Evolutionary conservation across 2,113 vertebrate genomes (phyloP).

Genomic region (Melanostigma gelatinosum): DNA sequence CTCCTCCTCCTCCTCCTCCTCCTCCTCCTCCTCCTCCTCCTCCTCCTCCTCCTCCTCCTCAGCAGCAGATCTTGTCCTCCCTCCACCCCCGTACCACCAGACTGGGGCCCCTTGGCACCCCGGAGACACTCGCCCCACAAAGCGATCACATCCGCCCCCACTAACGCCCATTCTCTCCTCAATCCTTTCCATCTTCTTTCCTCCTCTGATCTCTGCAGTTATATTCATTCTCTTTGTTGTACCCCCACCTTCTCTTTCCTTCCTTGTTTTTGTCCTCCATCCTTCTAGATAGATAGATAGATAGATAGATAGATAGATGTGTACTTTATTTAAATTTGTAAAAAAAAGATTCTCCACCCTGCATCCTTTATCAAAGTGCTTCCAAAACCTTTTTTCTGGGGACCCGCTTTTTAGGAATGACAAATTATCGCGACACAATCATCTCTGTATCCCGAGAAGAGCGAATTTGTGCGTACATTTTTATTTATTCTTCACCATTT

Average conservation of each 20-base stretch:
- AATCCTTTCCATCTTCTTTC: slow-evolving; percentile 29
- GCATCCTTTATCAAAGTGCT: not conserved
- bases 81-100: slow-evolving; percentile 46
- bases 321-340: no score
- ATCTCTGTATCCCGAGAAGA: no score
- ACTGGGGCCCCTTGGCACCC: slow-evolving; percentile 54
- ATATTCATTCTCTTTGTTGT: slow-evolving; percentile 33
- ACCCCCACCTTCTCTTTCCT: not conserved
- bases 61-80: slow-evolving; percentile 42
- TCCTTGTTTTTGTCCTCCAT: not conserved
- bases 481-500: no score
- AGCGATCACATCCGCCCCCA: slow-evolving; percentile 60
- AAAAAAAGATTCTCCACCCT: not conserved
- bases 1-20: slow-evolving; percentile 43
- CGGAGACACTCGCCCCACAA: slow-evolving; percentile 71
- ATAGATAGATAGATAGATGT: no score
- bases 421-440: not conserved
- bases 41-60: slow-evolving; percentile 11
- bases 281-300: not conserved
- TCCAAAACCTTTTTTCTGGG: not conserved
- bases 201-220: slow-evolving; percentile 43
- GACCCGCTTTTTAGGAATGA: not conserved
- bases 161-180: slow-evolving; percentile 50
- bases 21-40: slow-evolving; percentile 36
- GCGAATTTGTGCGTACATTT: no score